Evolutionary conservation across 2,888 invertebrate species (phyloP), one percentile per base, ranked within the genome.

Genomic region (Drosophila melanosoma): DNA sequence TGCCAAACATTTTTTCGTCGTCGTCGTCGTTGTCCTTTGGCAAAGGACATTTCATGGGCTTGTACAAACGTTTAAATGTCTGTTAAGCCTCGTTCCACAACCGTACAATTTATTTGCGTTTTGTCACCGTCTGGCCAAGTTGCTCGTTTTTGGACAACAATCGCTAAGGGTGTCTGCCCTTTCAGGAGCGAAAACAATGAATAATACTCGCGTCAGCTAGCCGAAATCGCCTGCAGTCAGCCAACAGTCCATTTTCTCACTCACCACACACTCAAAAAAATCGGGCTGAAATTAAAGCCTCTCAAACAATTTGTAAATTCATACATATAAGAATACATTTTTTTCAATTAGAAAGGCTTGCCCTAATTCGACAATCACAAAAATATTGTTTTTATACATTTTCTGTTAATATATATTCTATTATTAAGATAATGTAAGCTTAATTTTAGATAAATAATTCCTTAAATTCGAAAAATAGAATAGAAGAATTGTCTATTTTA

Each of bases 31-130:
- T 58, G 67, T 40, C 45, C 35, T n/a, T n/a, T 54, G 73, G 74
- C 84, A 89, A 82, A 82, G 89, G 89, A 87, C 87, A 89, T 83
- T 87, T 85, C 80, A 78, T 77, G 83, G 85, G 78, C 87, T 82
- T 87, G 87, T 89, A 76, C 76, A 89, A 87, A 87, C 87, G 87
- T 89, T 87, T 87, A 87, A 87, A 87, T 82, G 79, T 81, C 82
- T 88, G 87, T 83, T 78, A 67, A 59, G 72, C 66, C 67, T 61
- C 67, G 51, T 54, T 65, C 52, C 48, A 42, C 26, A 33, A 36
- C 35, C 59, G 52, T 15, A 83, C 38, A 87, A 87, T 87, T 87
- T 87, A 87, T 89, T 83, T 89, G 74, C 87, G 79, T 89, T 82
- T 87, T 83, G 83, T 85, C 83, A 87, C 83, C 83, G 89, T 89